Evolutionary conservation across 2,113 vertebrate species (phyloP).

Genomic region (Acinonyx jubatus): DNA sequence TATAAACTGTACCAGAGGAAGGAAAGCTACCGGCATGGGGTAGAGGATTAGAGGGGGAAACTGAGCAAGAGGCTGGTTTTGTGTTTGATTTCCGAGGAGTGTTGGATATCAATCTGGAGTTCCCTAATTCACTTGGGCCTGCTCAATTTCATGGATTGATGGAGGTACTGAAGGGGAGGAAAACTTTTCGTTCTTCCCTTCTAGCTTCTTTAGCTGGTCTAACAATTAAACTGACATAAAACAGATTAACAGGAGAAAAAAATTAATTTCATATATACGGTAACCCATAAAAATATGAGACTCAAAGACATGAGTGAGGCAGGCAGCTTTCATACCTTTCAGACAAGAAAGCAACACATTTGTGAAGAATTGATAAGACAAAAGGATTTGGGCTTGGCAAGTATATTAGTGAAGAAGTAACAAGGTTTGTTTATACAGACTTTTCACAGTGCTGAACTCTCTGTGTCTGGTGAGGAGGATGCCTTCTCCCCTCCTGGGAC

Average conservation of each 20-base stretch:
- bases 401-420: background rate
- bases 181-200: background rate
- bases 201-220: background rate
- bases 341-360: background rate
- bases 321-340: background rate
- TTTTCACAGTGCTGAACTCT: background rate
- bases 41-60: background rate
- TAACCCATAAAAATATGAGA: background rate
- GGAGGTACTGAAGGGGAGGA: background rate
- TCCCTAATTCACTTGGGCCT: background rate
- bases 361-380: background rate
- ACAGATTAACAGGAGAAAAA: background rate
- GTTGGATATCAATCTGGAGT: fast-evolving
- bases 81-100: background rate
- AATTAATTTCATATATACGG: background rate
- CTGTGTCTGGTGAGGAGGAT: background rate
- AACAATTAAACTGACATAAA: background rate
- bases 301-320: background rate
- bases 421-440: background rate
- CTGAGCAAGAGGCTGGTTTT: background rate
- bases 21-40: fast-evolving
- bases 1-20: background rate
- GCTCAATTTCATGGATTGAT: background rate
- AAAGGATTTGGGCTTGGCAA: background rate
- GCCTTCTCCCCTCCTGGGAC: background rate